These are phyloP conservation scores for Neodiprion fabricii DNA, from an alignment of 1,140 invertebrate species.

Conservation along the genomic window DNA sequence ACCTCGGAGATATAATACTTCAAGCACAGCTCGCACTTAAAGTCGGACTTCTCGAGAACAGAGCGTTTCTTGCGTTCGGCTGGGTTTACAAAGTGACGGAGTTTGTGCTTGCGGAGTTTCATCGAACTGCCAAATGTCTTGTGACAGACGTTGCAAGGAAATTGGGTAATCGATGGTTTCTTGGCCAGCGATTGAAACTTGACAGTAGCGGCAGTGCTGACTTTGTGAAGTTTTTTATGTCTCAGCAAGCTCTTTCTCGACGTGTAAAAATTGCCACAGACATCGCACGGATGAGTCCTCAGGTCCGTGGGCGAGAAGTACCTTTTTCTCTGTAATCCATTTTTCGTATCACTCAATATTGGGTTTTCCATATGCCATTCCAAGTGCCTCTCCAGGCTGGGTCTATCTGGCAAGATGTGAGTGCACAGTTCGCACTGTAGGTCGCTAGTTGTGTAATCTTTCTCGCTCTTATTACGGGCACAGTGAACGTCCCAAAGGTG, in stretches of 20 bases:
- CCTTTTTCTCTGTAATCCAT: constrained; percentile 6
- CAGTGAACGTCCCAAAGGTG: constrained; percentile 59
- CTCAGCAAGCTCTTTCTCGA: constrained; percentile 58
- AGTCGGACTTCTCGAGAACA: constrained; percentile 10
- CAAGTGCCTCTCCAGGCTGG: constrained; percentile 64
- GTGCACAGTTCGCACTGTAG: constrained; percentile 67
- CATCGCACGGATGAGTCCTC: constrained; percentile 63
- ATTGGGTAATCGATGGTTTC: constrained; percentile 56
- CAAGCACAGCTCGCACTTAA: not conserved
- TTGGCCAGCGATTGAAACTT: constrained; percentile 41
- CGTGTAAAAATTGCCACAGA: constrained; percentile 67
- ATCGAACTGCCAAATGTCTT: constrained; percentile 64
- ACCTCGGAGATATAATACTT: not conserved
- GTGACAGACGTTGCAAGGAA: constrained; percentile 62
- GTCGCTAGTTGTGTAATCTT: constrained; percentile 50
- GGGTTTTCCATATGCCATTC: constrained; percentile 57
- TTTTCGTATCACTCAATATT: constrained; percentile 37
- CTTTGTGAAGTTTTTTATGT: constrained; percentile 59
- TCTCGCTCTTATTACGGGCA: constrained; percentile 49
- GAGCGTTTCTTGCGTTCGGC: constrained; percentile 26
- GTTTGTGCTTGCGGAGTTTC: constrained; percentile 62
- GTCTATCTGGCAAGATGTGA: constrained; percentile 64
- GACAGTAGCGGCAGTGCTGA: constrained; percentile 16
- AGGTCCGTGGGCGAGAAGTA: constrained; percentile 9
- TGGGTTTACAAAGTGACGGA: constrained; percentile 23